phyloP scores from a whole-genome alignment of 2,888 invertebrate genomes.

The Dryobotodes eremita region DNA sequence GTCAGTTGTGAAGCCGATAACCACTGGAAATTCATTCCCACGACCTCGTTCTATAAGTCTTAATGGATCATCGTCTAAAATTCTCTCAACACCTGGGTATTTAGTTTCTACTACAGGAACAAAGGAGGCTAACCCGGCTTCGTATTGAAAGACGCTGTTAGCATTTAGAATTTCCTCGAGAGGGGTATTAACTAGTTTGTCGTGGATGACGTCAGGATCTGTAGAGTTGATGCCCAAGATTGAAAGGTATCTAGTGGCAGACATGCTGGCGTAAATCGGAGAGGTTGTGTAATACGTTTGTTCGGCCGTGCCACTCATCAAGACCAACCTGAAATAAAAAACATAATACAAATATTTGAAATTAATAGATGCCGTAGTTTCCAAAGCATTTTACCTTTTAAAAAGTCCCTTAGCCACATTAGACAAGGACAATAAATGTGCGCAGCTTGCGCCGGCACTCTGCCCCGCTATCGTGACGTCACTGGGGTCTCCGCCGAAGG shows the following conservation, averaged over 20 bases:
- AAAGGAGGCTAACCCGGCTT: conserved; percentile 64
- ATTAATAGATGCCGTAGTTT: neutral
- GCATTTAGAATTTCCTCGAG: conserved; percentile 73
- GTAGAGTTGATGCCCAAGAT: conserved; percentile 80
- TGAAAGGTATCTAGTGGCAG: conserved; percentile 70
- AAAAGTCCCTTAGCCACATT: conserved; percentile 67
- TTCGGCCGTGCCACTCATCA: conserved; percentile 67
- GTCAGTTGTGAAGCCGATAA: conserved; percentile 64
- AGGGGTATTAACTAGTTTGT: conserved; percentile 62
- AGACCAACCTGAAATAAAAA: conserved; percentile 60
- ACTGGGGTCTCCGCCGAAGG: conserved; percentile 70
- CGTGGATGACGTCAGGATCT: conserved; percentile 66
- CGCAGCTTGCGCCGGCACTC: conserved; percentile 66
- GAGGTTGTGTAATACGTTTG: conserved; percentile 65
- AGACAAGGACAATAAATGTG: conserved; percentile 70
- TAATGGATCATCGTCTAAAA: conserved; percentile 71
- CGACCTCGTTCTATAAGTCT: conserved; percentile 67
- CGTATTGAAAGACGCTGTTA: conserved; percentile 58
- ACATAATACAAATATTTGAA: neutral
- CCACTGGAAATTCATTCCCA: conserved; percentile 68
- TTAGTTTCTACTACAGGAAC: conserved; percentile 67
- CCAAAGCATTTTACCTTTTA: conserved; percentile 62
- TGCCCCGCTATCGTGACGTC: conserved; percentile 71
- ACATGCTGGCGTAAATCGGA: conserved; percentile 59
- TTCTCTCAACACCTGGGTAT: conserved; percentile 61